Conservation (phyloP, 2,113 vertebrate genomes). For the Apodemus sylvaticus region DNA sequence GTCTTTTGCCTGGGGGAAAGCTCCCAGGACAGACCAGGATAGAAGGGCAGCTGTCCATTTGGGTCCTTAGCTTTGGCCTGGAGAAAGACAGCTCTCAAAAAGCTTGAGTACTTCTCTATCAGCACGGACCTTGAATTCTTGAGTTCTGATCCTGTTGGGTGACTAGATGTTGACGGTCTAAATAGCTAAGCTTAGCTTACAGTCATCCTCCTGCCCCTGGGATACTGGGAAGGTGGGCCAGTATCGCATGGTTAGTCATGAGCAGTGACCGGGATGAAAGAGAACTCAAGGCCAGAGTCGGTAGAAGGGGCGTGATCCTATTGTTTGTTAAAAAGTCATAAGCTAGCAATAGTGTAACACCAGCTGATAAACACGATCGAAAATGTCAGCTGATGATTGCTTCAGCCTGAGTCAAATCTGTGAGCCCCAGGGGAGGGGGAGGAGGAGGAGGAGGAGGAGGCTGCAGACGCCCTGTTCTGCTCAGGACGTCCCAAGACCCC, state of each 20-base stretch:
- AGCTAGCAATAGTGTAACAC: slow-evolving; percentile 38
- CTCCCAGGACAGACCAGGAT: slow-evolving; percentile 34
- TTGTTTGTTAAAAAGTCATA: slow-evolving; percentile 53
- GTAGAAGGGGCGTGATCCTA: not conserved
- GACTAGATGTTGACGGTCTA: not conserved
- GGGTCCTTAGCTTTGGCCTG: not conserved
- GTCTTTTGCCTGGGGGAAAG: not conserved
- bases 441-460: no score
- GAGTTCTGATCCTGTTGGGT: not conserved
- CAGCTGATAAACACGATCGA: slow-evolving; percentile 62
- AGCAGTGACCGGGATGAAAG: accelerated
- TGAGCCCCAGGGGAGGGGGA: not conserved
- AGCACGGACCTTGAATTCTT: not conserved
- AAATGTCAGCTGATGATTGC: slow-evolving; percentile 49
- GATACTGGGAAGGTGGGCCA: not conserved
- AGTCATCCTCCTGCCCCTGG: not conserved
- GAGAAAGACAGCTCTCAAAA: not conserved
- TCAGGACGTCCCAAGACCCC: not conserved
- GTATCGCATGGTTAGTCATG: not conserved
- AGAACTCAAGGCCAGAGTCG: not conserved
- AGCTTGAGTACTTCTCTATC: not conserved
- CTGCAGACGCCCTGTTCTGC: not conserved
- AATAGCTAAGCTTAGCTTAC: not conserved
- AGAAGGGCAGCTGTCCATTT: not conserved
- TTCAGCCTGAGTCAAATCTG: slow-evolving; percentile 59